Evolutionary conservation across 2,113 vertebrate genomes (phyloP), one percentile per base, ranked within the genome.

Genomic region (Empidonax traillii): DNA sequence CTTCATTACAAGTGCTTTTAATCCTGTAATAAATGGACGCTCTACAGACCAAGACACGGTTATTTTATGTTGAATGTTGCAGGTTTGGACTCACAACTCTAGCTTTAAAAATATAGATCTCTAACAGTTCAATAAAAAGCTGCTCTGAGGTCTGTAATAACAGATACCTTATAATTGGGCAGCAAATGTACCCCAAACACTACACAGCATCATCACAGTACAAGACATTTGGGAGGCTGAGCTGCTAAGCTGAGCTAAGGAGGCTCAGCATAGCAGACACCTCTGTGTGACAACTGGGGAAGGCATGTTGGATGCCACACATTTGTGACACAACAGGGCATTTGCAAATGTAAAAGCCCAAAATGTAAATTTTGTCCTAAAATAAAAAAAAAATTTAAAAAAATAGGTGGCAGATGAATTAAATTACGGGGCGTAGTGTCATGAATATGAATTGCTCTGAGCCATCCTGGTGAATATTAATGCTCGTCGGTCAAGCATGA

Each of bases 371-470:
- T 65, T 78, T 62, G 31, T 55, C 56, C 30, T 43, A 4, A 37
- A 44, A 35, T 35, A 35, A 35, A 55, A 87, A 59, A 35, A 58
- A 46, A 47, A 24, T 8, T 41, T 41, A 8, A 44, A 66, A 43
- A 6, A 7, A 44, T 35, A 7, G 21, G 3, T 12, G 69, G 33
- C 25, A 90, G 33, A 77, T 80, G 6, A 93, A 89, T 92, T 78
- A 90, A 83, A 85, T 84, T 78, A 55, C 0, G 1, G 30, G 35
- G 58, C 6, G 63, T 51, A 21, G 10, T 37, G 35, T 68, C 63
- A 47, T 55, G 43, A 91, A 85, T 87, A 69, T 35, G 51, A 89
- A 91, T 83, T 66, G 37, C 74, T 86, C 66, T 91, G 69, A 94
- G 77, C 65, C n/a, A 62, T 81, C 31, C 62, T 82, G 52, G 25